Conservation (phyloP, 1,140 invertebrate species). For the Ditylenchus dipsaci region DNA sequence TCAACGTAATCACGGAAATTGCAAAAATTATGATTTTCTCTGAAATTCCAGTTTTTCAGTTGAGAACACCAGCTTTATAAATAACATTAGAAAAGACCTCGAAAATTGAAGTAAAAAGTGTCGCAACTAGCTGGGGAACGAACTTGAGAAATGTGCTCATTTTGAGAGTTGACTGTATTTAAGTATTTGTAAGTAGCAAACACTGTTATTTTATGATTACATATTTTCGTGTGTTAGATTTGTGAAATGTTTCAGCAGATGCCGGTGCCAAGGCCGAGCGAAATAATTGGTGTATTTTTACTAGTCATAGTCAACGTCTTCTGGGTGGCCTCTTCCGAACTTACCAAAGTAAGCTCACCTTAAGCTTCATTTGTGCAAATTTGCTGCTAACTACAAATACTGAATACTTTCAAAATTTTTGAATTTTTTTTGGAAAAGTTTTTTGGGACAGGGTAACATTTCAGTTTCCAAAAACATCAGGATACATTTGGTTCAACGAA, state of each 20-base stretch:
- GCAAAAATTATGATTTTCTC: too few species aligned
- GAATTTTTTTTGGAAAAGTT: background rate
- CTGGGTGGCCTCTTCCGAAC: conserved; percentile 40
- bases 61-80: too few species aligned
- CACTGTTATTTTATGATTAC: too few species aligned
- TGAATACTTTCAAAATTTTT: background rate
- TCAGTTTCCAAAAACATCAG: background rate
- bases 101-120: too few species aligned
- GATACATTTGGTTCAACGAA: background rate
- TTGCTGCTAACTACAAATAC: background rate
- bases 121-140: too few species aligned
- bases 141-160: too few species aligned
- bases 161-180: too few species aligned
- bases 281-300: conserved; percentile 33
- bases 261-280: background rate
- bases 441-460: background rate
- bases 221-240: too few species aligned
- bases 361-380: background rate
- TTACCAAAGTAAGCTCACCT: conserved; percentile 28
- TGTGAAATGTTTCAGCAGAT: background rate
- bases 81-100: too few species aligned
- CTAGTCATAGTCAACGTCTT: conserved; percentile 42
- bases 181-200: too few species aligned
- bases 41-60: too few species aligned
- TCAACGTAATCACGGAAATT: too few species aligned